phyloP scores from a whole-genome alignment of 2,888 invertebrate genomes.

The Sisyra terminalis region DNA sequence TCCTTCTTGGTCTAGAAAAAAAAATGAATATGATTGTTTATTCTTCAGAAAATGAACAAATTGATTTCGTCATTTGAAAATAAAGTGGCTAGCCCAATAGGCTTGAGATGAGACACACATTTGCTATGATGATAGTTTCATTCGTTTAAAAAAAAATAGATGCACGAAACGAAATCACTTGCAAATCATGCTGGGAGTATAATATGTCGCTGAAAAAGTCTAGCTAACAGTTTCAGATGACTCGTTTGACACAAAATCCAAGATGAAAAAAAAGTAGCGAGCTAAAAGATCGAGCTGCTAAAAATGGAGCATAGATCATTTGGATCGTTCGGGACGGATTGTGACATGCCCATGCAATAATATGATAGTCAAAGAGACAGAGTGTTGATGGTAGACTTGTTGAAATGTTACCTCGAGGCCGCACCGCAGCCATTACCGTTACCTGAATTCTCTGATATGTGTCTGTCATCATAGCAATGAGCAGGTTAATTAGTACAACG shows the following conservation, averaged over 20 bases:
- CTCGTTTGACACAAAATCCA: neutral
- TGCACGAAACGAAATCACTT: slow-evolving; percentile 1
- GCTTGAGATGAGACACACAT: neutral
- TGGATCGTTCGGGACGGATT: neutral
- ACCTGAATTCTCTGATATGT: slow-evolving; percentile 98
- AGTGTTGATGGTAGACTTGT: slow-evolving; percentile 1
- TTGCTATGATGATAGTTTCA: neutral
- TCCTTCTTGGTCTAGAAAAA: too few species aligned
- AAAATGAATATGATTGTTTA: too few species aligned
- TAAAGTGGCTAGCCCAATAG: too few species aligned
- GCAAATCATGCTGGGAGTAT: slow-evolving; percentile 8
- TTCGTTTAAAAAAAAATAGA: neutral
- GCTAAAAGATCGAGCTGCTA: neutral
- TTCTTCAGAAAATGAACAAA: too few species aligned
- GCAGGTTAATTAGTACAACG: slow-evolving; percentile 95
- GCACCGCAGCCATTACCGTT: slow-evolving; percentile 22
- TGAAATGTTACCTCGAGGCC: slow-evolving; percentile 2
- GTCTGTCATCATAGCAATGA: slow-evolving; percentile 99
- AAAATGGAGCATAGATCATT: neutral
- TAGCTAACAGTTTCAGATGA: neutral
- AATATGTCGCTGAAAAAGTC: neutral
- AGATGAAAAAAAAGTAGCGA: neutral
- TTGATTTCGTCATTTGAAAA: too few species aligned
- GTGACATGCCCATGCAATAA: neutral
- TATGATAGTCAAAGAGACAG: neutral